Base-by-base conservation (phyloP, 2,113 vertebrate genomes). In the Spea bombifrons region DNA sequence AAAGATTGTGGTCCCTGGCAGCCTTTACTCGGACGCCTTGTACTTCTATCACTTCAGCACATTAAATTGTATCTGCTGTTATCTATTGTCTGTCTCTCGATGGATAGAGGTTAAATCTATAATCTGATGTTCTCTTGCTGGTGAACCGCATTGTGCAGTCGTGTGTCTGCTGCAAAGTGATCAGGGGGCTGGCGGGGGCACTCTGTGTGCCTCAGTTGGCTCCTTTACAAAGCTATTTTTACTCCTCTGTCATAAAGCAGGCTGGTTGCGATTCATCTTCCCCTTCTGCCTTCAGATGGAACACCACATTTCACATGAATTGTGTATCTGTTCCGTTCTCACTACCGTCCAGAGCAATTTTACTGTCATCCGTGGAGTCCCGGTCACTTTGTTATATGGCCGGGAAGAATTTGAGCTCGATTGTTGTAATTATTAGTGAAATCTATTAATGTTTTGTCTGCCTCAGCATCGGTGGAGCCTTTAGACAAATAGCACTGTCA, bases 401-500 rank as follows among this genome's bases (percentile, higher is more conserved):
- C 9, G 50, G 16, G 7, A 71, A 44, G 46, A 71, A 71, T n/a
- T 47, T 45, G 55, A 52, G 55, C 16, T 64, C 17, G 8, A 57
- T 53, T 48, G 44, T 16, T 48, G 57, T 71, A 61, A 64, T 63
- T 45, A 12, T 63, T 77, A 4, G 12, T 47, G 15, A 16, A 12
- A 45, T 66, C 15, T 50, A 7, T 5, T 61, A 48, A 70, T 70
- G 66, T 70, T 30, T 76, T 76, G 3, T 69, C 44, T 17, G 48
- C 17, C 53, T 70, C 46, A 15, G 47, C 68, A n/a, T 30, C 52
- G 61, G 16, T 49, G 76, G 7, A 45, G 16, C 12, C n/a, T 67
- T 61, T 50, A 71, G 47, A 64, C 61, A 64, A 17, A 77, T 71
- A 61, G 16, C 12, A 52, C 68, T 69, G 46, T 64, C 45, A 7